Conservation (phyloP, 2,113 vertebrate genomes). For the Brachionichthys hirsutus region DNA sequence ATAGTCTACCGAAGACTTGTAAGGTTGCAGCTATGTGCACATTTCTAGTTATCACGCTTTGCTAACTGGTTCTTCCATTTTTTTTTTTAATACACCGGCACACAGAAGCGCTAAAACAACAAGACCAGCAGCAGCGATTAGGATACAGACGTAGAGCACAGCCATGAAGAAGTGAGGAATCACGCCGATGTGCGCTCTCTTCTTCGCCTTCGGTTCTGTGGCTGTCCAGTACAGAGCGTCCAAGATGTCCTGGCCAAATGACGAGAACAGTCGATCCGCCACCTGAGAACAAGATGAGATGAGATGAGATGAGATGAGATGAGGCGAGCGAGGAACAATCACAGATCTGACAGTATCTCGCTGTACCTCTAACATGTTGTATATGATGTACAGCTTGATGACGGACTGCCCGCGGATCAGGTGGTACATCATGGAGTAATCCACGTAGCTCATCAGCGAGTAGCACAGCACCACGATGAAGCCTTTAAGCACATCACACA, state of each 20-base stretch:
- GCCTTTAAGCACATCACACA: slow-evolving; percentile 96
- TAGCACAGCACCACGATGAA: slow-evolving; percentile 95
- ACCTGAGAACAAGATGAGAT: slow-evolving; percentile 75
- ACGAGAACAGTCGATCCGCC: slow-evolving; percentile 97
- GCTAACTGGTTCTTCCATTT: no score
- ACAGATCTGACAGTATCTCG: background rate
- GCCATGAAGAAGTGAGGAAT: slow-evolving; percentile 98
- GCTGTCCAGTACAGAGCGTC: slow-evolving; percentile 99
- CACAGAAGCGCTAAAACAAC: no score
- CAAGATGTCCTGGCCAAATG: slow-evolving; percentile 97
- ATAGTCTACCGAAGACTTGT: background rate
- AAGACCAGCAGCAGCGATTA: background rate
- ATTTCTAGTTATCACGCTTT: background rate
- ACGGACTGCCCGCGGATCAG: slow-evolving; percentile 97
- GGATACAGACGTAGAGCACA: slow-evolving; percentile 99
- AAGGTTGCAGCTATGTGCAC: background rate
- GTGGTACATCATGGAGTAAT: slow-evolving; percentile 99
- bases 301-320: background rate
- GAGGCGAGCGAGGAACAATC: background rate
- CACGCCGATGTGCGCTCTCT: slow-evolving; percentile 94
- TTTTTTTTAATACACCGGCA: no score
- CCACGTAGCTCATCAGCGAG: slow-evolving; percentile 98
- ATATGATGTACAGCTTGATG: slow-evolving; percentile 99
- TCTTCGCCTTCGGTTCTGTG: slow-evolving; percentile 95
- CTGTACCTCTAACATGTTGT: slow-evolving; percentile 98